Percentiles rank a stretch among this genome's conserved stretches.
Evolutionary conservation across 2,797 vertebrate genomes (phyloP).

Genomic region (Nothura maculosa): DNA sequence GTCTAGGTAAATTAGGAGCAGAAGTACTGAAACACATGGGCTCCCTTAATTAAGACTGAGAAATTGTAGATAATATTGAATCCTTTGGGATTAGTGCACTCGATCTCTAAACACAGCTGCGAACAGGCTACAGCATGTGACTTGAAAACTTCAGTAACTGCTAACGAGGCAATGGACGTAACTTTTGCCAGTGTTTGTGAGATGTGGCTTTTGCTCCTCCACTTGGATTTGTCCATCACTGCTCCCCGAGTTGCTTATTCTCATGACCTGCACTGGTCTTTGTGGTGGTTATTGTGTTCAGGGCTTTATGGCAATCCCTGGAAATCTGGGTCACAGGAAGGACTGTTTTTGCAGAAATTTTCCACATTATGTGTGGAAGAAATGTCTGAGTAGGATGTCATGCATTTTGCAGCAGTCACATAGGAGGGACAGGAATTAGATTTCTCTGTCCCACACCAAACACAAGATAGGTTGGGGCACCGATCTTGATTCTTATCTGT

Average conservation of each 20-base stretch:
- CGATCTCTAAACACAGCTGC: neutral
- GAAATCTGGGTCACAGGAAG: too few relatives aligned
- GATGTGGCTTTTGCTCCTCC: rapidly evolving
- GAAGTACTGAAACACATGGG: rapidly evolving
- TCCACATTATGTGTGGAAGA: rapidly evolving
- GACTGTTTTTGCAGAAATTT: neutral
- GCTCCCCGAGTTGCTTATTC: neutral
- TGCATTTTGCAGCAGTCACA: rapidly evolving
- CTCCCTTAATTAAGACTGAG: neutral
- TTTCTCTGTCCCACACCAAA: rapidly evolving
- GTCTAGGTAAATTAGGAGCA: neutral
- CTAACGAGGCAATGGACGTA: too few relatives aligned
- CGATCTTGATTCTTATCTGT: too few relatives aligned
- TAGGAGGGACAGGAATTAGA: neutral
- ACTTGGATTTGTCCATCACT: rapidly evolving
- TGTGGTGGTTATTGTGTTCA: neutral
- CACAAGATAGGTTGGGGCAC: rapidly evolving
- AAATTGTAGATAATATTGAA: neutral
- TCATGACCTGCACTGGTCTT: neutral
- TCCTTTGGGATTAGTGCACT: neutral
- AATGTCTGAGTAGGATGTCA: rapidly evolving
- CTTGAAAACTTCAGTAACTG: rapidly evolving
- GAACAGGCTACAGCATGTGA: neutral
- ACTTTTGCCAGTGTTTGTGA: neutral
- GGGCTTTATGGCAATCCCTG: neutral